Evolutionary conservation across 2,888 invertebrate species (phyloP).

Genomic region (Andrena bicolor): DNA sequence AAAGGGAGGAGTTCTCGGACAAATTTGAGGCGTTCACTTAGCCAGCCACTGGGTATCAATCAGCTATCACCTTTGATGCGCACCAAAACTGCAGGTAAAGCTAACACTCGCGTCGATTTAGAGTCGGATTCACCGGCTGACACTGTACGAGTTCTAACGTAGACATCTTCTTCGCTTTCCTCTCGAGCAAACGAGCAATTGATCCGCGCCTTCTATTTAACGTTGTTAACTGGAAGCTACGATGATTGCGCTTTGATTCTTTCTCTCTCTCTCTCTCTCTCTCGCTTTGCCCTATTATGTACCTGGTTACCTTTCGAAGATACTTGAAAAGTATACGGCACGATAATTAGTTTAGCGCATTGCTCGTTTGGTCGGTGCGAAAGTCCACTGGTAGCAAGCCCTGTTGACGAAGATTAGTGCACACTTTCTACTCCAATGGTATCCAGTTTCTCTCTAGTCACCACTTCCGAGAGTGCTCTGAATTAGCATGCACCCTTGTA

Average conservation of each 20-base stretch:
- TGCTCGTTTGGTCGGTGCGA: constrained; percentile 48
- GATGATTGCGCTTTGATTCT: neutral
- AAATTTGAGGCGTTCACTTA: constrained; percentile 88
- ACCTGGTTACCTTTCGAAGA: neutral
- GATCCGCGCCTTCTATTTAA: neutral
- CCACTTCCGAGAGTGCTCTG: constrained; percentile 49
- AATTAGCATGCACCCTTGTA: constrained; percentile 67
- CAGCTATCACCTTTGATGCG: constrained; percentile 87
- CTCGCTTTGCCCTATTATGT: neutral
- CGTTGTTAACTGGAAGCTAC: no score
- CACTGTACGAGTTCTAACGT: constrained; percentile 53
- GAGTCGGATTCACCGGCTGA: constrained; percentile 9
- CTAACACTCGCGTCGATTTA: constrained; percentile 13
- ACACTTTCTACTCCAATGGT: constrained; percentile 59
- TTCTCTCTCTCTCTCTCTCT: neutral
- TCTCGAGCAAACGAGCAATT: constrained; percentile 52
- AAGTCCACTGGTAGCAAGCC: constrained; percentile 49
- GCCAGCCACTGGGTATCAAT: constrained; percentile 89
- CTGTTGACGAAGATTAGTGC: constrained; percentile 63
- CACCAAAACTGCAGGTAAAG: constrained; percentile 86
- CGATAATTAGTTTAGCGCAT: neutral
- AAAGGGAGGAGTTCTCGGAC: constrained; percentile 84
- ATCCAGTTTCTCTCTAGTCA: constrained; percentile 62
- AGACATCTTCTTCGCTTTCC: constrained; percentile 48
- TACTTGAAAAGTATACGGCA: neutral